Percentiles rank a stretch among this genome's conserved stretches.
Conservation (phyloP, 2,113 vertebrate genomes). For the Eonycteris spelaea region DNA sequence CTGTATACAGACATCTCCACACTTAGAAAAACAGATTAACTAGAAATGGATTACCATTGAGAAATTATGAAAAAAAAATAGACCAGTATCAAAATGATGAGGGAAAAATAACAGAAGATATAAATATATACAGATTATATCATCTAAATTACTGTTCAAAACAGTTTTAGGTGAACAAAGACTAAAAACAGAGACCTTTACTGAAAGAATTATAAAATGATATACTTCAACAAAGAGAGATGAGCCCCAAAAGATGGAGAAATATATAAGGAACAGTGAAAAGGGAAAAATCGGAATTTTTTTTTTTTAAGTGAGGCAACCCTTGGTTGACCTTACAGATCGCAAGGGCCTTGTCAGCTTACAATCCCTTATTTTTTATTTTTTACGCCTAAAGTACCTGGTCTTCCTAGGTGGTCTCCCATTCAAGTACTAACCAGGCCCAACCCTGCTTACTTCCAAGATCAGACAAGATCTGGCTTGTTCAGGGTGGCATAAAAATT, state of each 20-base stretch:
- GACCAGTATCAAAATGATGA: not conserved
- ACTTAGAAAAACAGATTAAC: not conserved
- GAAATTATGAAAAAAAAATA: not conserved
- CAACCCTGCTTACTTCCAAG: too few relatives aligned
- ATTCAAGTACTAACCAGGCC: too few relatives aligned
- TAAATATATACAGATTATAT: not conserved
- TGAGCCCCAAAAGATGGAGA: not conserved
- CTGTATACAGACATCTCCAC: not conserved
- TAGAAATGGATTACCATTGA: not conserved
- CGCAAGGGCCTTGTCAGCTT: too few relatives aligned
- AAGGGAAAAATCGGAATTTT: not conserved
- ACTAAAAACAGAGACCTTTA: not conserved
- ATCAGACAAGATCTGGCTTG: too few relatives aligned
- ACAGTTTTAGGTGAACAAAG: not conserved
- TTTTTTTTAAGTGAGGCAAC: too few relatives aligned
- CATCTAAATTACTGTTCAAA: not conserved
- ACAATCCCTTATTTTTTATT: too few relatives aligned
- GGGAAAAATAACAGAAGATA: not conserved
- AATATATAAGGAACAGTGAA: not conserved
- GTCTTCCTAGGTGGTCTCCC: too few relatives aligned
- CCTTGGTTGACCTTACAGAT: too few relatives aligned
- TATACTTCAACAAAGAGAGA: not conserved
- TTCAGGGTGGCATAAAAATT: not conserved
- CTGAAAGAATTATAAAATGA: not conserved
- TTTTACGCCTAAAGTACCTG: too few relatives aligned